Evolutionary conservation across 1,140 invertebrate genomes (phyloP).

Genomic region (Tribolium castaneum): DNA sequence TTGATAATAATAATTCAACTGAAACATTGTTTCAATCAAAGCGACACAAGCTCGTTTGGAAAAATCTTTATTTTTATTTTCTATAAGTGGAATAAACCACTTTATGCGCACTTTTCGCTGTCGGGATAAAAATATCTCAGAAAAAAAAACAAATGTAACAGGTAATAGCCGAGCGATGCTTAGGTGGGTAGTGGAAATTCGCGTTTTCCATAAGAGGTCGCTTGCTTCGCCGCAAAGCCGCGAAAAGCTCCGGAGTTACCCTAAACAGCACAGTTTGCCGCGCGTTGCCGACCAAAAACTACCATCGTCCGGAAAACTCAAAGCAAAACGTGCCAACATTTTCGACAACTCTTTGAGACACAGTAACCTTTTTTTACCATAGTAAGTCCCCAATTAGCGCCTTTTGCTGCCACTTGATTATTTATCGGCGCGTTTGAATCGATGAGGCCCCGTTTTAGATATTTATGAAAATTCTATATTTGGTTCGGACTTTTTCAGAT

Average conservation of each 20-base stretch:
- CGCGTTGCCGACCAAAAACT: conserved; percentile 29
- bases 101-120: too few relatives aligned
- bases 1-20: not conserved
- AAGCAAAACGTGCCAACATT: not conserved
- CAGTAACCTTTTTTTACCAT: not conserved
- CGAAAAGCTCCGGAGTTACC: conserved; percentile 39
- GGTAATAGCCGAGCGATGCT: conserved; percentile 6
- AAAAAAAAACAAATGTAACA: conserved; percentile 7
- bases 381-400: not conserved
- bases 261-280: conserved; percentile 33
- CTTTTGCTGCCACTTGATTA: not conserved
- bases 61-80: too few relatives aligned
- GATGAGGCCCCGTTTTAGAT: not conserved
- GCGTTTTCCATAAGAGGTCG: conserved; percentile 31
- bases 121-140: not conserved
- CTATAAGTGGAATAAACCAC: too few relatives aligned
- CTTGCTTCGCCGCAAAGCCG: conserved; percentile 37
- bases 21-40: not conserved
- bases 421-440: not conserved
- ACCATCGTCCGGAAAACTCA: not conserved
- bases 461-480: not conserved
- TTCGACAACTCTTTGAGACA: not conserved
- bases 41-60: too few relatives aligned
- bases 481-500: not conserved
- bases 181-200: conserved; percentile 11